These are phyloP conservation scores for Bicyclus anynana DNA, from an alignment of 1,140 invertebrate genomes.

Conservation along the genomic window DNA sequence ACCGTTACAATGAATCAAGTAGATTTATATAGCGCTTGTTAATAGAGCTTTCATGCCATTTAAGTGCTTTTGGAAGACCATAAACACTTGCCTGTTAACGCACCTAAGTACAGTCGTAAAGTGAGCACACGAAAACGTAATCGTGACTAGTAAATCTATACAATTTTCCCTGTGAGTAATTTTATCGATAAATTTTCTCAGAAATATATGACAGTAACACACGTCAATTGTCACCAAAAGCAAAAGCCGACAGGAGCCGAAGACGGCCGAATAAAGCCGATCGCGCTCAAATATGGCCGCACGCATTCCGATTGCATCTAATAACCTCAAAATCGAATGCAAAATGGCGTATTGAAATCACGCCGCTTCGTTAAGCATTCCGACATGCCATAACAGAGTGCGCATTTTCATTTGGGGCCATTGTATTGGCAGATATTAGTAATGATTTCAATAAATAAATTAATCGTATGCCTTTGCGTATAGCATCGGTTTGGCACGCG, in stretches of 20 bases:
- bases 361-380: slow-evolving; percentile 71
- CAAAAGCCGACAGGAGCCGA: slow-evolving; percentile 39
- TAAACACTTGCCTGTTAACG: too few relatives aligned
- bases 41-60: not conserved
- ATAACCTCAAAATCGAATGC: slow-evolving; percentile 75
- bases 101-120: slow-evolving; percentile 12
- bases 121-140: slow-evolving; percentile 2
- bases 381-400: slow-evolving; percentile 69
- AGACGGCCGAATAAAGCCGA: slow-evolving; percentile 54
- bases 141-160: not conserved
- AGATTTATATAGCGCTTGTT: not conserved
- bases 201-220: slow-evolving; percentile 56
- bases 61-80: not conserved
- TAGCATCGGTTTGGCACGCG: slow-evolving; percentile 72
- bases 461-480: slow-evolving; percentile 67
- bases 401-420: slow-evolving; percentile 75
- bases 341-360: slow-evolving; percentile 73
- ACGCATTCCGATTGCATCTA: slow-evolving; percentile 73
- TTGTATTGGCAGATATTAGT: slow-evolving; percentile 74
- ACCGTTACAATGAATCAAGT: not conserved
- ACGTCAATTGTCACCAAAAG: slow-evolving; percentile 62
- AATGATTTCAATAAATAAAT: slow-evolving; percentile 76
- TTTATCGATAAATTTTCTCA: slow-evolving; percentile 45
- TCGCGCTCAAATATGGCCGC: slow-evolving; percentile 59
- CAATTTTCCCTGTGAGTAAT: slow-evolving; percentile 36